These are phyloP conservation scores for Paguma larvata DNA, from an alignment of 2,797 vertebrate species.

Conservation along the genomic window DNA sequence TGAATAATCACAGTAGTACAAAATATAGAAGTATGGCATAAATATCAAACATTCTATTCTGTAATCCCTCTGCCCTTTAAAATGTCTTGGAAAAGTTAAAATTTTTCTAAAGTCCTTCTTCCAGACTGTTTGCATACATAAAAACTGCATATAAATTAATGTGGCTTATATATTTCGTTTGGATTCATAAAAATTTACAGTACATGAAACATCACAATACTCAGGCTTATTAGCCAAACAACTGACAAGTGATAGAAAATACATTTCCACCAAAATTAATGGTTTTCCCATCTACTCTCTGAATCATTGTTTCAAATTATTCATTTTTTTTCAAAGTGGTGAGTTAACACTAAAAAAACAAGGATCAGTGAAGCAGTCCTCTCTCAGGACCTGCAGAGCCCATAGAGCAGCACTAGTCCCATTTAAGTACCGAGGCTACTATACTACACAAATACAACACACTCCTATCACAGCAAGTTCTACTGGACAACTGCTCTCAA, in stretches of 20 bases:
- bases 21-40: background rate
- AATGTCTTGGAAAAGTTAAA: background rate
- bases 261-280: constrained; percentile 16
- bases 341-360: constrained; percentile 24
- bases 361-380: background rate
- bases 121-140: background rate
- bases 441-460: background rate
- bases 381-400: background rate
- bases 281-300: background rate
- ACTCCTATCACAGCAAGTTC: background rate
- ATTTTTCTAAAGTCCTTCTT: constrained; percentile 1
- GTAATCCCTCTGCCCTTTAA: background rate
- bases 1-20: background rate
- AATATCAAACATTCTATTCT: background rate
- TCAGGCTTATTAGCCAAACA: background rate
- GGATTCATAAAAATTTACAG: constrained; percentile 9
- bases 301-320: constrained; percentile 40
- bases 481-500: background rate
- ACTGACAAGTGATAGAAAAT: background rate
- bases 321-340: background rate
- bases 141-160: background rate
- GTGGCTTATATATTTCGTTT: constrained; percentile 31
- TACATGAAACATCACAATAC: constrained; percentile 11
- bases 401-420: background rate
- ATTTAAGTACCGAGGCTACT: background rate